Evolutionary conservation across 2,888 invertebrate species (phyloP), one percentile per base, ranked within the genome.

Genomic region (Coleophora flavipennella): DNA sequence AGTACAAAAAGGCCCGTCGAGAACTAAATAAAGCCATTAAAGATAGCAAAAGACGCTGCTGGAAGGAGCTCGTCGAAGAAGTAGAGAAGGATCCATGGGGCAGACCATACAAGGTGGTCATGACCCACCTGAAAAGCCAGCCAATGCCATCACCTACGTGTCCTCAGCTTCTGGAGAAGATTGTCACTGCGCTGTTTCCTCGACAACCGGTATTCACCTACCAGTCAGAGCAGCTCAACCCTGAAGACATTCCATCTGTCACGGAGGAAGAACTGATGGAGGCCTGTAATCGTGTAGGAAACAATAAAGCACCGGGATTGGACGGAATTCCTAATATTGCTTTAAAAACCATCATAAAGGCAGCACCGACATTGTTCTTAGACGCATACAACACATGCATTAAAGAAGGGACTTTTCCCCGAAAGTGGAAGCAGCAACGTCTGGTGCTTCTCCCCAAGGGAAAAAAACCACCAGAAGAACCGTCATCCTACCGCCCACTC

Each of bases 21-120:
- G 10, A 29, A 36, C 29, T 36, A 2, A 36, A 36, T 12, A 36
- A 28, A n/a, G 36, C 36, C 29, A 36, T 36, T 8, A 36, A 36
- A 29, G 28, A 36, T 12, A 36, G 35, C 35, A 35, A 35, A 35
- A 35, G 12, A n/a, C 20, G 12, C 9, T 8, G 7, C 27, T 27
- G 27, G 27, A n/a, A n/a, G n/a, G n/a, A n/a, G n/a, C n/a, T n/a
- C n/a, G n/a, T n/a, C n/a, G n/a, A n/a, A n/a, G n/a, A n/a, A n/a
- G n/a, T n/a, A n/a, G n/a, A n/a, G n/a, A n/a, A n/a, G n/a, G n/a
- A n/a, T n/a, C n/a, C n/a, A n/a, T n/a, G n/a, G n/a, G n/a, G n/a
- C n/a, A n/a, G n/a, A n/a, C n/a, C n/a, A n/a, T n/a, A n/a, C n/a
- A n/a, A n/a, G n/a, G n/a, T n/a, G n/a, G n/a, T n/a, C n/a, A n/a